Evolutionary conservation across 1,140 invertebrate species (phyloP).

Genomic region (Caenorhabditis brenneri): DNA sequence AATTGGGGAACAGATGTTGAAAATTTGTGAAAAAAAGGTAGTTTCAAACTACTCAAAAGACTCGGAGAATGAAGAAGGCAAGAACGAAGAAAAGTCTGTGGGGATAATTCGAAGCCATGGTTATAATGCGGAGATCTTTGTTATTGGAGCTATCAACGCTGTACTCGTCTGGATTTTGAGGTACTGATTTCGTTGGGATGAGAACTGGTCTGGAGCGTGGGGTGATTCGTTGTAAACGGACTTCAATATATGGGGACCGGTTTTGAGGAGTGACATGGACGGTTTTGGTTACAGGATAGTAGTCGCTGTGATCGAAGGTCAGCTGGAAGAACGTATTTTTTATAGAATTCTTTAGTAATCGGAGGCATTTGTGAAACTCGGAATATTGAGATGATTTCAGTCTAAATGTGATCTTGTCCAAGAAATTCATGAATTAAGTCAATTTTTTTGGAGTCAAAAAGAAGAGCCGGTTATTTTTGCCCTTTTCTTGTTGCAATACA

Average conservation of each 20-base stretch:
- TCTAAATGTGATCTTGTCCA: too few relatives aligned
- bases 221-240: constrained; percentile 45
- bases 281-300: constrained; percentile 51
- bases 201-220: not conserved
- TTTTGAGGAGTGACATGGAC: constrained; percentile 51
- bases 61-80: not conserved
- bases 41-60: not conserved
- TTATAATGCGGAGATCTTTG: constrained; percentile 26
- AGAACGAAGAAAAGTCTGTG: not conserved
- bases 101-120: not conserved
- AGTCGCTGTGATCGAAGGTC: constrained; percentile 60
- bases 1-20: not conserved
- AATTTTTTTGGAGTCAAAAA: too few relatives aligned
- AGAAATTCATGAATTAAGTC: too few relatives aligned
- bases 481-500: too few relatives aligned
- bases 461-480: too few relatives aligned
- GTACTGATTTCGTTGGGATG: not conserved
- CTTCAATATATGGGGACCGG: constrained; percentile 55
- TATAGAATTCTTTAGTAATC: too few relatives aligned
- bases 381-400: too few relatives aligned
- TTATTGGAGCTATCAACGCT: not conserved
- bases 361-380: too few relatives aligned
- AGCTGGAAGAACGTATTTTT: too few relatives aligned
- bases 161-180: constrained; percentile 1
- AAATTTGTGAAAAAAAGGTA: not conserved